Percentiles rank a stretch among this genome's conserved stretches.
Evolutionary conservation across 2,797 vertebrate species (phyloP).

Genomic region (Diceros bicornis): DNA sequence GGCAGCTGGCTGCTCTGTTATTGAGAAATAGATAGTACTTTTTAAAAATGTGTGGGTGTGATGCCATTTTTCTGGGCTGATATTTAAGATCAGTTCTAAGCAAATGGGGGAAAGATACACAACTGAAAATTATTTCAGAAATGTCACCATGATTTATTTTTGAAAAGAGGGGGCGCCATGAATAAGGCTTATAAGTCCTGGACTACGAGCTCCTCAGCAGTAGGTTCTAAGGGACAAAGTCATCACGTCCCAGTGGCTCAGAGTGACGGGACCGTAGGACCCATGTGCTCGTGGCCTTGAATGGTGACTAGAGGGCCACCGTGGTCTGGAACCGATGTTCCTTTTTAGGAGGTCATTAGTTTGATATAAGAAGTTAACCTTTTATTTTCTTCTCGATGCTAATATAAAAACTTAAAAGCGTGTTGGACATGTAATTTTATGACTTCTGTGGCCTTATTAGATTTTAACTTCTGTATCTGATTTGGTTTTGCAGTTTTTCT

Average conservation of each 20-base stretch:
- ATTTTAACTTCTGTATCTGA: slow-evolving; percentile 35
- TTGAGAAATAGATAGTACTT: neutral
- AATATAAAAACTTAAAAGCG: slow-evolving; percentile 6
- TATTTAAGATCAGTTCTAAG: slow-evolving; percentile 9
- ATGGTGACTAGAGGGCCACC: neutral
- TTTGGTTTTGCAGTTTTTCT: slow-evolving; percentile 21
- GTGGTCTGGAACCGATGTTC: neutral
- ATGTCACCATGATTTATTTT: slow-evolving; percentile 22
- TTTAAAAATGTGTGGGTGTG: neutral
- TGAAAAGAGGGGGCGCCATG: neutral
- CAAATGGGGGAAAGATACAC: neutral
- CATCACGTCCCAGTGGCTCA: fast-evolving
- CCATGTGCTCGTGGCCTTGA: neutral
- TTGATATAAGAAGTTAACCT: neutral
- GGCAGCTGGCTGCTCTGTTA: neutral
- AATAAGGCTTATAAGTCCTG: neutral
- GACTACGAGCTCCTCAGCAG: neutral
- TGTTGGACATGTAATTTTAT: neutral
- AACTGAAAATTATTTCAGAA: slow-evolving; percentile 16
- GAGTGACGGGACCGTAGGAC: neutral
- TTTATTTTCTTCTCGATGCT: neutral
- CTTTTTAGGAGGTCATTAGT: neutral
- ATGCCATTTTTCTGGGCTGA: neutral
- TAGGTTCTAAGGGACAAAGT: neutral
- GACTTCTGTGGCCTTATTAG: neutral